A percentile compares a stretch with the other conserved stretches of the same genome.
Conservation (phyloP, 37 sponge, comb jelly and placozoan genomes). For the Haliclona indistincta region DNA sequence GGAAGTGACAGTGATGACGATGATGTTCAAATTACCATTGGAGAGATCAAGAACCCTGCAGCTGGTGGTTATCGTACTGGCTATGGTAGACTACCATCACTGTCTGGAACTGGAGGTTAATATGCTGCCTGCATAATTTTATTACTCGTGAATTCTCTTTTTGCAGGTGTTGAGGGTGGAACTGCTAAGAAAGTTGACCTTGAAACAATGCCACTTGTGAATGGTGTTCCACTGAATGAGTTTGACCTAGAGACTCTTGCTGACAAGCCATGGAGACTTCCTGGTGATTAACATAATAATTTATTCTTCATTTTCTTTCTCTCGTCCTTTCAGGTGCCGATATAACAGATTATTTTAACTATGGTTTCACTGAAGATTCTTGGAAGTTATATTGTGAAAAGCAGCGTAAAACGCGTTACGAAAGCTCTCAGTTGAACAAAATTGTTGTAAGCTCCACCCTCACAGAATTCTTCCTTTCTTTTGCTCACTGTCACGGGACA, state of each 20-base stretch:
- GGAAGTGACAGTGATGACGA: slow-evolving; percentile 61
- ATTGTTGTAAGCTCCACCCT: slow-evolving; percentile 35
- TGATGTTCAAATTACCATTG: slow-evolving; percentile 91
- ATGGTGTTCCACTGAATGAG: slow-evolving; percentile 84
- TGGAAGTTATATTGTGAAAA: slow-evolving; percentile 97
- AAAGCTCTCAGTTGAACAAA: slow-evolving; percentile 62
- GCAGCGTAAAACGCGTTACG: slow-evolving; percentile 74
- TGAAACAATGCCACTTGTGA: slow-evolving; percentile 83
- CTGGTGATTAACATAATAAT: slow-evolving; percentile 52
- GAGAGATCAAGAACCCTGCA: slow-evolving; percentile 63
- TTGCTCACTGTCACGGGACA: too few species aligned
- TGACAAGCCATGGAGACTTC: slow-evolving; percentile 97
- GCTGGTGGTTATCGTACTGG: background rate
- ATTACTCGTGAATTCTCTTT: background rate
- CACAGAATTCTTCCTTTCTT: background rate
- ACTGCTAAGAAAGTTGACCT: slow-evolving; percentile 81
- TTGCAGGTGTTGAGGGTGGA: slow-evolving; percentile 5
- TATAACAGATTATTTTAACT: slow-evolving; percentile 98
- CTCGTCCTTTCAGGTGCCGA: slow-evolving; percentile 81
- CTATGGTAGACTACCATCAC: background rate
- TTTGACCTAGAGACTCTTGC: slow-evolving; percentile 76
- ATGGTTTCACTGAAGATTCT: slow-evolving; percentile 97
- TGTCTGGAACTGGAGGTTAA: background rate
- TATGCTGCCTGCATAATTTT: background rate
- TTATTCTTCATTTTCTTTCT: background rate